Conservation (phyloP, 2,797 vertebrate species). For the Lycodopsis pacificus region DNA sequence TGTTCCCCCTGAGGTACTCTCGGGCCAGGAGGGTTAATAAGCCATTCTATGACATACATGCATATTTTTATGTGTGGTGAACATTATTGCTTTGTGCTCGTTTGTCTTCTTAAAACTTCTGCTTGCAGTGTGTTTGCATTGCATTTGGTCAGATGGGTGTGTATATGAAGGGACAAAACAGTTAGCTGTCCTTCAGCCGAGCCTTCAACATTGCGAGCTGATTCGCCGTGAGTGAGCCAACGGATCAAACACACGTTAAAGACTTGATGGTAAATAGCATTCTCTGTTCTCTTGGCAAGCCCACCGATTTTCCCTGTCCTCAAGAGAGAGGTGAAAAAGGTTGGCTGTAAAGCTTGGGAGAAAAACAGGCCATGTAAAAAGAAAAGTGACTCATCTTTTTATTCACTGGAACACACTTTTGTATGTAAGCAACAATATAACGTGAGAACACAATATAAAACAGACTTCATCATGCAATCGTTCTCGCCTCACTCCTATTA, state of each 20-base stretch:
- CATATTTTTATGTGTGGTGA: neutral
- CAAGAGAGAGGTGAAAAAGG: conserved; percentile 31
- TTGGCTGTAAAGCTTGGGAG: conserved; percentile 14
- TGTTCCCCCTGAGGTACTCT: no score
- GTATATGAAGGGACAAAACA: neutral
- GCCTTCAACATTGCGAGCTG: conserved; percentile 34
- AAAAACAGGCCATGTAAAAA: neutral
- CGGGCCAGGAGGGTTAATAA: no score
- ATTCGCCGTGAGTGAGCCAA: conserved; percentile 51
- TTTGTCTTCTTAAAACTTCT: neutral
- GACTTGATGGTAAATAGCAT: conserved; percentile 61
- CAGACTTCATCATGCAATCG: neutral
- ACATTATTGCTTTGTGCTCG: neutral
- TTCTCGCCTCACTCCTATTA: neutral
- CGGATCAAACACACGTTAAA: conserved; percentile 57
- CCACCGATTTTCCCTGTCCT: conserved; percentile 37
- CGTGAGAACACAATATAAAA: neutral
- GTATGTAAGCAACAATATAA: neutral
- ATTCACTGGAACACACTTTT: neutral
- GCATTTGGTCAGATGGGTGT: neutral
- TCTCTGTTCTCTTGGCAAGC: conserved; percentile 42
- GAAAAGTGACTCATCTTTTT: neutral
- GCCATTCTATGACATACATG: neutral
- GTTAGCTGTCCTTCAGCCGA: conserved; percentile 19
- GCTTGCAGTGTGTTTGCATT: neutral